Conservation (phyloP, 2,888 invertebrate species). For the Spicauda simplicius region DNA sequence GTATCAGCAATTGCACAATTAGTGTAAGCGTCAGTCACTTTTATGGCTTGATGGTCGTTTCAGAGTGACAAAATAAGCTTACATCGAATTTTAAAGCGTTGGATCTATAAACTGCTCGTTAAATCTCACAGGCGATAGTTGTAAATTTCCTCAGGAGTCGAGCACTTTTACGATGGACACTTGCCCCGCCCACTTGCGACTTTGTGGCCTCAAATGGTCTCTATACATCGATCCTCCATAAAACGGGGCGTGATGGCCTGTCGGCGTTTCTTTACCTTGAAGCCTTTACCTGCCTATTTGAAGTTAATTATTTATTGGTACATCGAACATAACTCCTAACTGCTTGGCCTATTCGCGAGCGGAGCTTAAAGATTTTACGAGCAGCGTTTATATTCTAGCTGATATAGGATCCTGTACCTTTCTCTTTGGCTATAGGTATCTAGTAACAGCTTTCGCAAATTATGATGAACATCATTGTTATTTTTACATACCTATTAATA, state of each 20-base stretch:
- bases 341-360: slow-evolving; percentile 27
- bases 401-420: slow-evolving; percentile 19
- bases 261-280: slow-evolving; percentile 49
- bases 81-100: slow-evolving; percentile 75
- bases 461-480: not conserved
- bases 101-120: slow-evolving; percentile 82
- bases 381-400: slow-evolving; percentile 22
- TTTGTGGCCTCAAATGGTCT: slow-evolving; percentile 68
- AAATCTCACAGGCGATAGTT: slow-evolving; percentile 79
- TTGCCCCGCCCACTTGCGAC: slow-evolving; percentile 75
- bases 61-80: slow-evolving; percentile 74
- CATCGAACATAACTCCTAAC: slow-evolving; percentile 32
- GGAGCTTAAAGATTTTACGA: slow-evolving; percentile 28
- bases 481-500: not conserved
- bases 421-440: slow-evolving; percentile 20
- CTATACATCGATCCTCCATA: slow-evolving; percentile 66
- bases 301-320: slow-evolving; percentile 42
- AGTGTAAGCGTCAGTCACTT: slow-evolving; percentile 55
- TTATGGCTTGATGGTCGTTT: slow-evolving; percentile 61
- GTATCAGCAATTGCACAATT: slow-evolving; percentile 53
- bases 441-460: slow-evolving; percentile 4
- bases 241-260: slow-evolving; percentile 54
- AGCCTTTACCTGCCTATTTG: slow-evolving; percentile 43
- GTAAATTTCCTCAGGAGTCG: slow-evolving; percentile 76
- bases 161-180: slow-evolving; percentile 75